Evolutionary conservation across 2,888 invertebrate species (phyloP), one percentile per base, ranked within the genome.

Genomic region (Microplitis deprimator): DNA sequence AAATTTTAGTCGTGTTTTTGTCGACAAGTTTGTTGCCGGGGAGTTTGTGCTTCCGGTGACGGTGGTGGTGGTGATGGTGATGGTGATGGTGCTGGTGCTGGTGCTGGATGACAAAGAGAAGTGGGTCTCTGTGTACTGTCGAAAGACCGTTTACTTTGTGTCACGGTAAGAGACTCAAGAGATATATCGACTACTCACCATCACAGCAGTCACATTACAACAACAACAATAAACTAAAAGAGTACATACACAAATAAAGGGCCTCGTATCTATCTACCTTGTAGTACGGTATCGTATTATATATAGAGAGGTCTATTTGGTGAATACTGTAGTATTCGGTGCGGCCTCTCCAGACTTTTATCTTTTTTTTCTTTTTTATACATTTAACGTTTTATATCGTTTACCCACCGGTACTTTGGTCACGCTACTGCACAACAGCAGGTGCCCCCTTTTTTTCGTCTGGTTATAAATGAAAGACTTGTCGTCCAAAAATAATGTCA

Each of bases 91-190:
- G 20, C 20, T 20, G 20, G 16, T 16, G 41, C 39, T n/a, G n/a
- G 67, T 20, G 67, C 20, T 29, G 10, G 64, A 38, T 73, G 70
- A 41, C 59, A 38, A 40, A 61, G 65, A 71, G 61, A 77, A 75
- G 74, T 75, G 74, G 77, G 69, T 70, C 71, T 38, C 39, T 67
- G 67, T 67, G 39, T 39, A 67, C 20, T 75, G 71, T 77, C 50
- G 60, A 61, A 68, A 73, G 73, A 29, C 68, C 68, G 71, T 76
- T 77, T 61, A 69, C 73, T 77, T 77, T 68, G 73, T 77, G 72
- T 73, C 76, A 77, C 61, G 40, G 50, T 67, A 40, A 67, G 71
- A 67, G 39, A 72, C 71, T 68, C 39, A 67, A 76, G 71, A 61
- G 67, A 50, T 50, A 29, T 75, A 75, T 75, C 69, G 75, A 75